Base-by-base conservation (phyloP, 2,113 vertebrate species). In the Emydura subglobosa region DNA sequence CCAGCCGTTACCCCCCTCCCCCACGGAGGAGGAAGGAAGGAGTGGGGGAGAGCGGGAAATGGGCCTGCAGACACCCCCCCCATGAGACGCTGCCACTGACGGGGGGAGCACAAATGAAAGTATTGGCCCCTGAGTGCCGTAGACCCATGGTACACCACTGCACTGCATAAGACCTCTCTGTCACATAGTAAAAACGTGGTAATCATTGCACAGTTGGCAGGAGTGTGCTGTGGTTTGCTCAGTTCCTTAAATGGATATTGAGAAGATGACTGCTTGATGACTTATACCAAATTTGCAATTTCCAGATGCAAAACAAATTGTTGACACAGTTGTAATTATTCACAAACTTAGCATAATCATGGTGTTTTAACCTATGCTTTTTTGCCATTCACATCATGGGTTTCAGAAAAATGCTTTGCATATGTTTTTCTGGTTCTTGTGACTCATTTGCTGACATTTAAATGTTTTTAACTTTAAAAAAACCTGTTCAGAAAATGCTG, bases 321-420 rank as follows among this genome's bases (percentile, higher is more conserved):
- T 80, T 84, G 89, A 54, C 51, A 93, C 51, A 11, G 13, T 81
- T 54, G 44, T 47, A 72, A 93, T 97, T 96, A 95, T 97, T 93
- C 92, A 89, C 81, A 85, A 96, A 61, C 59, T 97, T 97, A 96
- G 61, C 90, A 92, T 96, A 72, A 82, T 31, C 27, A 93, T 22
- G 44, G 31, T 42, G 0, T 85, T 97, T 95, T 91, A 49, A 88
- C 51, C 27, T 0, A 0, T 29, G 9, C 17, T 92, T 96, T 92
- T 92, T 81, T 84, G 42, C 53, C 1, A 1, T 82, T 87, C 76
- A 79, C 1, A 34, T 76, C 2, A 29, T 17, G 47, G 4, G 3
- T 25, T 89, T 96, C 72, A 79, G 49, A 85, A 81, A 68, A 97
- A 90, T 19, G 59, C 13, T 98, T 97, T 98, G 76, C 24, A 0